Evolutionary conservation across 2,797 vertebrate species (phyloP).

Genomic region (Sebastes kiyomatsui): DNA sequence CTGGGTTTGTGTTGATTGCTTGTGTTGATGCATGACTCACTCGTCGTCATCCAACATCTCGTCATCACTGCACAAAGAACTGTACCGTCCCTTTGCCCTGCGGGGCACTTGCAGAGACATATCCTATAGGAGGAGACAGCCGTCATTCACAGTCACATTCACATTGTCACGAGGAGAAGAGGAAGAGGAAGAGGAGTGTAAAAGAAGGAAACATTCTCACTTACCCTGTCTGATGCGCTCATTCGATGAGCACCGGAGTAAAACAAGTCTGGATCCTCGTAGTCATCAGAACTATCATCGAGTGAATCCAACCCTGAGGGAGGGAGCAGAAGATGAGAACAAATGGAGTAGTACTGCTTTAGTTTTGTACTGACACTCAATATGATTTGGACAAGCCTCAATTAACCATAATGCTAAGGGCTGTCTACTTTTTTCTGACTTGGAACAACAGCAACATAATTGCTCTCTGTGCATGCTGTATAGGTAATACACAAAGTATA

Average conservation of each 20-base stretch:
- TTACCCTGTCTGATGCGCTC: slow-evolving; percentile 68
- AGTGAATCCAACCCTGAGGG: slow-evolving; percentile 31
- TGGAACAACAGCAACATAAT: not conserved
- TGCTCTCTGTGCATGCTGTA: not conserved
- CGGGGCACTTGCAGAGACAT: slow-evolving; percentile 66
- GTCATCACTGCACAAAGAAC: slow-evolving; percentile 82
- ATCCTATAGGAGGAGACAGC: slow-evolving; percentile 65
- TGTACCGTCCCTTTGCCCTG: slow-evolving; percentile 23
- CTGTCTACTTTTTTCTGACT: not conserved
- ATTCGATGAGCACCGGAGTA: slow-evolving; percentile 29
- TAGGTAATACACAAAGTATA: not conserved
- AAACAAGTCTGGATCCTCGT: slow-evolving; percentile 67
- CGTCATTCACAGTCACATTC: slow-evolving; percentile 23
- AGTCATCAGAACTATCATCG: slow-evolving; percentile 69
- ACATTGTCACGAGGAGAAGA: not conserved
- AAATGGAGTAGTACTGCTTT: not conserved
- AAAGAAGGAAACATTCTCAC: not conserved
- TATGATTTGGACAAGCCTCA: not conserved
- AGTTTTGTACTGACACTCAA: not conserved
- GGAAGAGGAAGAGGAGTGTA: not conserved
- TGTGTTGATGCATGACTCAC: slow-evolving; percentile 61
- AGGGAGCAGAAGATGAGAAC: not conserved
- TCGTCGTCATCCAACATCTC: slow-evolving; percentile 77
- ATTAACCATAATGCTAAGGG: not conserved
- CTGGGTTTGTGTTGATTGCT: not conserved